Conservation (phyloP, 2,888 invertebrate genomes). For the Tachina grossa region DNA sequence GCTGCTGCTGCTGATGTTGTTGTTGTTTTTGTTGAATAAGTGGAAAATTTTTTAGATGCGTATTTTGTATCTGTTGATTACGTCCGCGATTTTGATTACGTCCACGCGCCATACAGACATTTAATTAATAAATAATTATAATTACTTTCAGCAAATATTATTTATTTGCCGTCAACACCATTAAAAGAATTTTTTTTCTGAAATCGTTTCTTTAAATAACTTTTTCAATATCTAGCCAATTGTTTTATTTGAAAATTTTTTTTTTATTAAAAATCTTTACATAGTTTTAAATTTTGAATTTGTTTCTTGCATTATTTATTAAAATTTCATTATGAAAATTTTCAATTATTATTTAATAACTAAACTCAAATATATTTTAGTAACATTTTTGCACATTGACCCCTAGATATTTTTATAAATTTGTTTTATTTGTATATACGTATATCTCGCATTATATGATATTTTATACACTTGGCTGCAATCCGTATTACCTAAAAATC, state of each 20-base stretch:
- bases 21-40: conserved; percentile 57
- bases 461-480: conserved; percentile 46
- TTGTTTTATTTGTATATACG: conserved; percentile 13
- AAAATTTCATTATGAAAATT: conserved; percentile 1
- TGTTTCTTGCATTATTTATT: conserved; percentile 14
- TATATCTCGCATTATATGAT: background rate
- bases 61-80: conserved; percentile 74
- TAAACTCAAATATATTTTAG: conserved; percentile 1
- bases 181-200: conserved; percentile 2
- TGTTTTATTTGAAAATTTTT: conserved; percentile 29
- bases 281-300: conserved; percentile 23
- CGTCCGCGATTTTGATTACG: conserved; percentile 81
- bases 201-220: conserved; percentile 37
- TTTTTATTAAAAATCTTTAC: conserved; percentile 35
- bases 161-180: conserved; percentile 29
- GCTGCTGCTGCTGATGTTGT: conserved; percentile 59
- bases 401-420: conserved; percentile 12
- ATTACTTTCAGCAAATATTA: conserved; percentile 70
- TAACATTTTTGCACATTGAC: background rate
- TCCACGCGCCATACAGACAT: conserved; percentile 82
- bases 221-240: conserved; percentile 49
- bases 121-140: conserved; percentile 79
- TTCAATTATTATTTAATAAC: conserved; percentile 11
- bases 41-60: conserved; percentile 69
- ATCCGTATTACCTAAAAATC: conserved; percentile 69